phyloP scores from a whole-genome alignment of 2,113 vertebrate species.

The Phaethornis superciliosus region DNA sequence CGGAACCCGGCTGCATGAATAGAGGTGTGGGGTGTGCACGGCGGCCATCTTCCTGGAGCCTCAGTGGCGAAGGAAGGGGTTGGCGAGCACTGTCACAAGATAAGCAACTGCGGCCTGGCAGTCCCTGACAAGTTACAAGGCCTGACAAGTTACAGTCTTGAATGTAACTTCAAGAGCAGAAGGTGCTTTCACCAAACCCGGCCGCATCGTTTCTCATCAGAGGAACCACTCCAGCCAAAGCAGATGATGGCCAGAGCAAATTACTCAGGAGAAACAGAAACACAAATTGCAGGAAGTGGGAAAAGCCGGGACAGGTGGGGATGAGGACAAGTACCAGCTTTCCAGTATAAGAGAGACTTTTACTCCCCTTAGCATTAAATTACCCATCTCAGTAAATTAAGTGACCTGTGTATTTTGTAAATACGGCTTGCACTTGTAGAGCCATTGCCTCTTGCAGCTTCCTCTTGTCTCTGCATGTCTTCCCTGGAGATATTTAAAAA shows the following conservation, averaged over 20 bases:
- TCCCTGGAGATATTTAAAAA: too few relatives aligned
- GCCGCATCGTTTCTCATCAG: too few relatives aligned
- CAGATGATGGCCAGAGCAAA: not conserved
- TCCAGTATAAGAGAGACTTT: not conserved
- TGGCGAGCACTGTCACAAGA: accelerated
- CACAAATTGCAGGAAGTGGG: too few relatives aligned
- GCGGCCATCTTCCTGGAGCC: too few relatives aligned
- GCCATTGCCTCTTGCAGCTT: not conserved
- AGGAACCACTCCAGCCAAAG: accelerated
- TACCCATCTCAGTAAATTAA: not conserved
- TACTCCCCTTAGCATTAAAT: not conserved
- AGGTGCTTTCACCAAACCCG: too few relatives aligned
- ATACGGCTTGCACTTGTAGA: not conserved
- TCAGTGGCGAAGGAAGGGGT: accelerated
- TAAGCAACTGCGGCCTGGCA: accelerated
- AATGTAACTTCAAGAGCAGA: accelerated
- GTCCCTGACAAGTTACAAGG: too few relatives aligned
- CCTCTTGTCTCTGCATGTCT: not conserved
- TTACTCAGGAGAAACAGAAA: not conserved
- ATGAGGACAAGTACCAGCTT: not conserved
- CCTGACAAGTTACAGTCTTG: too few relatives aligned
- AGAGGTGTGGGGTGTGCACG: accelerated
- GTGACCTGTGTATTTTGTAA: not conserved
- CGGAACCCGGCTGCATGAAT: accelerated
- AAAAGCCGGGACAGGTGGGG: accelerated